Base-by-base conservation (phyloP, 2,113 vertebrate genomes). In the Paedocypris sp. region DNA sequence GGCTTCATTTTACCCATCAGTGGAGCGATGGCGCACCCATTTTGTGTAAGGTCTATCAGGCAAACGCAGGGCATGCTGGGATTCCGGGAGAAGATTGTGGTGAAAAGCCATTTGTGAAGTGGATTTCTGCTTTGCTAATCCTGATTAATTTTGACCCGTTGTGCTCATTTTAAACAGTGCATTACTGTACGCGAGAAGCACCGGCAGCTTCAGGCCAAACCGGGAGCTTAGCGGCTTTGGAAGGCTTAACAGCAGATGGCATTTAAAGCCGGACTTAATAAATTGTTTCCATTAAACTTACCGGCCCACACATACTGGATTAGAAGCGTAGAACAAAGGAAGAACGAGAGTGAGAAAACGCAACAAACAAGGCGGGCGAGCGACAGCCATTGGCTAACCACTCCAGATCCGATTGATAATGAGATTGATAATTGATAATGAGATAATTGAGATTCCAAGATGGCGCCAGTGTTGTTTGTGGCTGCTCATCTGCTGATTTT, bases 211-310 rank as follows among this genome's bases (percentile, higher is more conserved):
- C 56, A 62, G 82, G 81, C 78, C 76, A 85, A 82, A 82, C 78
- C 80, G 66, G 77, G 78, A 81, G 85, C 83, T 87, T 83, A 86
- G 78, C 79, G 77, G 83, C 81, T 88, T 86, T 84, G 83, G 67
- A 75, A 75, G 80, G 86, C 83, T 87, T 87, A 85, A 79, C 82
- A 83, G 83, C 86, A 87, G 85, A 85, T 87, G 86, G 84, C 84
- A 83, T 86, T 85, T 86, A 85, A 88, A 86, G 83, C 85, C 78
- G 73, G 81, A 85, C 82, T 86, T 85, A 88, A 86, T 86, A 86
- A 87, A 85, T 86, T 85, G 86, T 88, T 88, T 86, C 85, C 84
- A 87, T 87, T 87, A 86, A 86, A 86, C 77, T 85, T 83, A 84
- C 77, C 82, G 80, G 83, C 82, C 85, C 82, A 83, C 85, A 86